These are phyloP conservation scores for Ramphastos sulfuratus DNA, from an alignment of 2,113 vertebrate genomes.

Conservation along the genomic window DNA sequence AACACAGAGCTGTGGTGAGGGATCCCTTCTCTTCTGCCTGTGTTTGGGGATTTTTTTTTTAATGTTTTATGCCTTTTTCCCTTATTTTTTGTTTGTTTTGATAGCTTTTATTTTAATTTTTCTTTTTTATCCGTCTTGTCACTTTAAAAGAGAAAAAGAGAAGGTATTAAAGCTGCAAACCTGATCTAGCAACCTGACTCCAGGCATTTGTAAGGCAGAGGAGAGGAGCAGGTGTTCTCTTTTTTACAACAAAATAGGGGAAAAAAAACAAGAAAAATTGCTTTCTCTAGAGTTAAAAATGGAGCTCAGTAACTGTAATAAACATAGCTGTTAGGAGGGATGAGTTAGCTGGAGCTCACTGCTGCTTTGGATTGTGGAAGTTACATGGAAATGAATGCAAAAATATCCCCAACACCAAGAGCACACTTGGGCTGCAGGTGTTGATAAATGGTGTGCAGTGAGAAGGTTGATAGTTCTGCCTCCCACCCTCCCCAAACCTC, in stretches of 20 bases:
- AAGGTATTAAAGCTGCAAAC: background rate
- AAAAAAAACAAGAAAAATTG: background rate
- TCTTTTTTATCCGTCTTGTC: background rate
- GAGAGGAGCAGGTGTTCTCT: conserved; percentile 30
- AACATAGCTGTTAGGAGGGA: background rate
- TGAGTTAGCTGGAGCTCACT: background rate
- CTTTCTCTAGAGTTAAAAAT: background rate
- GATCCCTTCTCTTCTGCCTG: background rate
- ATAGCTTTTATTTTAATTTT: background rate
- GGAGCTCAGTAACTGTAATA: conserved; percentile 5
- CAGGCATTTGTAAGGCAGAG: background rate
- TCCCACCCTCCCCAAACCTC: background rate
- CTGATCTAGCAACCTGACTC: background rate
- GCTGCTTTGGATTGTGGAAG: background rate
- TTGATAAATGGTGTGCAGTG: background rate
- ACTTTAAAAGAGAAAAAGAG: background rate
- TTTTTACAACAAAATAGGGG: background rate
- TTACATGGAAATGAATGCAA: background rate
- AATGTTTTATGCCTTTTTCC: background rate
- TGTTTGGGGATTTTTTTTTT: background rate
- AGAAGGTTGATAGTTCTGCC: background rate
- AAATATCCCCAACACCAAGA: background rate
- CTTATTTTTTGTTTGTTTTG: background rate
- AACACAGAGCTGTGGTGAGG: background rate
- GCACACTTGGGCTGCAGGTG: background rate